phyloP scores from a whole-genome alignment of 2,888 invertebrate species.

The Phymatocera aterrima region DNA sequence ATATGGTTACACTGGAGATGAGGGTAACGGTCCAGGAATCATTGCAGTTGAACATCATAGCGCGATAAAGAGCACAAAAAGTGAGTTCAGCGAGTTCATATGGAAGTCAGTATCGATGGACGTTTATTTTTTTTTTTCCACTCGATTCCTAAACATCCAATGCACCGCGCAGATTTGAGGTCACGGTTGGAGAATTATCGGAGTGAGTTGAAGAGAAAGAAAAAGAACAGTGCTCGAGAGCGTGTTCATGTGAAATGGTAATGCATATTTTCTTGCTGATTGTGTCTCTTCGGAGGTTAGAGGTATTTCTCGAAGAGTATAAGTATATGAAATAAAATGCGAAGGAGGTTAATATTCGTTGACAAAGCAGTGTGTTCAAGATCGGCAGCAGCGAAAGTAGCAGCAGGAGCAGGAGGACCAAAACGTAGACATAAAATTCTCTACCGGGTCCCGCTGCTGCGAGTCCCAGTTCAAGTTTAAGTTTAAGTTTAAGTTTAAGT shows the following conservation, averaged over 20 bases:
- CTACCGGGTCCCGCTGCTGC: neutral
- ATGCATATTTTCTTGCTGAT: too few species aligned
- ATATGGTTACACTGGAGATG: neutral
- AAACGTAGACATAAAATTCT: constrained; percentile 9
- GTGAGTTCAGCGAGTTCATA: neutral
- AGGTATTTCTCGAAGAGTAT: neutral
- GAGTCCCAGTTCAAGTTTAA: constrained; percentile 15
- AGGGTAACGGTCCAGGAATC: neutral
- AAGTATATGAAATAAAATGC: neutral
- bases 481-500: constrained; percentile 7
- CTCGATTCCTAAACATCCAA: too few species aligned
- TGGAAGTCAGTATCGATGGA: neutral
- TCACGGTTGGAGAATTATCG: too few species aligned
- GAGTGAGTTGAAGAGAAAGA: too few species aligned
- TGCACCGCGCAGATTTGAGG: too few species aligned
- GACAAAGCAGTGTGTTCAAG: constrained; percentile 2
- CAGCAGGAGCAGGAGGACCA: neutral
- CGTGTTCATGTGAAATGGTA: too few species aligned
- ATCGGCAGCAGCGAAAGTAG: neutral
- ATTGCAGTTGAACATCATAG: neutral
- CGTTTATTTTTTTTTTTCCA: too few species aligned
- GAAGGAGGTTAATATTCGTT: neutral
- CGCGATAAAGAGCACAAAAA: neutral
- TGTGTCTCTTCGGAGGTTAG: neutral
- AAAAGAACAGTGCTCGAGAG: too few species aligned